A percentile compares a stretch with the other conserved stretches of the same genome.
phyloP scores from a whole-genome alignment of 23 tunicate species.

The Corella eumyota region DNA sequence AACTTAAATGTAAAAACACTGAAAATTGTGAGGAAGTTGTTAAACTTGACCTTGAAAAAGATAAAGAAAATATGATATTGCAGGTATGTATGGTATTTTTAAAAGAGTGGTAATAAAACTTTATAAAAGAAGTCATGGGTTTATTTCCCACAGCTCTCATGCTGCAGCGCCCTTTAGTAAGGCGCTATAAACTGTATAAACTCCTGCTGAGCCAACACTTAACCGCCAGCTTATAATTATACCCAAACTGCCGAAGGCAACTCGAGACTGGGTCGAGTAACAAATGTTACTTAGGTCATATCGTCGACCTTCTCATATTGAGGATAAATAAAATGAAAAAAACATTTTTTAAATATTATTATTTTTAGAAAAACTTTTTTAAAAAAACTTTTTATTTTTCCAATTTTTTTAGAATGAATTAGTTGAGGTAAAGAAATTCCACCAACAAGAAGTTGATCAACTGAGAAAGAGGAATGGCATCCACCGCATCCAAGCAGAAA shows the following conservation, averaged over 20 bases:
- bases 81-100: conserved; percentile 1
- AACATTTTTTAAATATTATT: neutral
- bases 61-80: neutral
- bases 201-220: too few relatives aligned
- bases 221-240: too few relatives aligned
- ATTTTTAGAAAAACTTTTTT: neutral
- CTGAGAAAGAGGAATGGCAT: conserved; percentile 14
- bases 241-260: too few relatives aligned
- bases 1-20: neutral
- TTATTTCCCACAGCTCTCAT: too few relatives aligned
- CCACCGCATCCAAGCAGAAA: conserved; percentile 16
- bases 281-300: too few relatives aligned
- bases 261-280: too few relatives aligned
- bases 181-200: too few relatives aligned
- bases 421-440: conserved; percentile 15
- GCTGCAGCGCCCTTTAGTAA: too few relatives aligned
- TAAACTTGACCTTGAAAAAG: neutral
- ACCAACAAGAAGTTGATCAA: conserved; percentile 23
- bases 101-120: neutral
- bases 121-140: neutral
- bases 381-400: neutral
- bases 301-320: neutral
- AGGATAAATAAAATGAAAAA: neutral
- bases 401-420: too few relatives aligned
- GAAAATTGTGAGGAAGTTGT: neutral